Evolutionary conservation across 2,113 vertebrate genomes (phyloP).

Genomic region (Craseonycteris thonglongyai): DNA sequence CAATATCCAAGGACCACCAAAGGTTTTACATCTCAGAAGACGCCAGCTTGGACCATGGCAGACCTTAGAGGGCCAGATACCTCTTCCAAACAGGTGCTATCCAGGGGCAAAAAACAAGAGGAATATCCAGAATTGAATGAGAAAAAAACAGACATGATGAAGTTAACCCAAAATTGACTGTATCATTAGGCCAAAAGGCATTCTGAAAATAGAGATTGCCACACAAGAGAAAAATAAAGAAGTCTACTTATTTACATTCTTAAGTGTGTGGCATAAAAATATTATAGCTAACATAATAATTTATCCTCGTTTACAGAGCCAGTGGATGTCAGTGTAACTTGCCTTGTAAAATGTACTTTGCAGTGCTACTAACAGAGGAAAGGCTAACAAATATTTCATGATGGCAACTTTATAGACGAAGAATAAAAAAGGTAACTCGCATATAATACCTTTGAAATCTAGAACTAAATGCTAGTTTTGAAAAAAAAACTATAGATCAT

Average conservation of each 20-base stretch:
- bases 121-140: background rate
- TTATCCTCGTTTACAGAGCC: slow-evolving; percentile 1
- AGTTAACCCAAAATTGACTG: background rate
- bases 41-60: background rate
- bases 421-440: background rate
- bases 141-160: background rate
- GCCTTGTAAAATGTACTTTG: slow-evolving; percentile 22
- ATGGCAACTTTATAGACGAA: slow-evolving; percentile 24
- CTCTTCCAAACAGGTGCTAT: background rate
- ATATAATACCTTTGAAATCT: background rate
- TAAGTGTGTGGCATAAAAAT: background rate
- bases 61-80: rapidly evolving
- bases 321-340: slow-evolving; percentile 15
- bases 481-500: background rate
- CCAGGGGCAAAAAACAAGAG: background rate
- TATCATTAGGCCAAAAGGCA: background rate
- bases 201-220: background rate
- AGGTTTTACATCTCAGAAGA: background rate
- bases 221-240: background rate
- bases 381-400: slow-evolving; percentile 40
- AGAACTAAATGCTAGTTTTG: background rate
- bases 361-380: background rate
- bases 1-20: background rate
- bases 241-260: background rate
- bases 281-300: background rate